Percentiles rank a stretch among this genome's conserved stretches.
Conservation (phyloP, 2,888 invertebrate genomes). For the Ellobium chinense region DNA sequence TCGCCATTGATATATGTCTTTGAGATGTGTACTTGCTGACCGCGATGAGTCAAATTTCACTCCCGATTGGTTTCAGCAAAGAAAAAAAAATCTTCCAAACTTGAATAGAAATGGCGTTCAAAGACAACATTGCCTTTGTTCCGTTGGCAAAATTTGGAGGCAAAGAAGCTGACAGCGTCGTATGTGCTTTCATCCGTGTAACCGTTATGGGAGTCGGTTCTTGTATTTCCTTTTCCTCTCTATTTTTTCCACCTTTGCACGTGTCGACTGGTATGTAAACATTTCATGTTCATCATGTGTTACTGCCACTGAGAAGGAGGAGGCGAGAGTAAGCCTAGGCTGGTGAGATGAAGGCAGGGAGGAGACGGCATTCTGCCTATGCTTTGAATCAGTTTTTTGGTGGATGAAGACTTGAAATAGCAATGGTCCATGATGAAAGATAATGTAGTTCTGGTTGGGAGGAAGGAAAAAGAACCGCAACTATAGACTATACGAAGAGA, state of each 20-base stretch:
- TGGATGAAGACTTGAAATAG: too few species aligned
- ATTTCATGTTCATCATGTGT: too few species aligned
- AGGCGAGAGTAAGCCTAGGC: too few species aligned
- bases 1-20: background rate
- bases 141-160: constrained; percentile 2
- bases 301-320: too few species aligned
- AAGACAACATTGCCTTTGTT: constrained; percentile 67
- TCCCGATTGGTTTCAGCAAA: constrained; percentile 65
- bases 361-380: too few species aligned
- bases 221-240: background rate
- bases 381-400: too few species aligned
- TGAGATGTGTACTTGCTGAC: background rate
- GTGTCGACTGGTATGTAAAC: constrained; percentile 31
- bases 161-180: background rate
- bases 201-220: background rate
- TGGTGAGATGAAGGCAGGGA: too few species aligned
- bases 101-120: constrained; percentile 75
- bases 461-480: too few species aligned
- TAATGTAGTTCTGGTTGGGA: too few species aligned
- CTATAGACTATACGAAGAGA: too few species aligned
- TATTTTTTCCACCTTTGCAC: background rate
- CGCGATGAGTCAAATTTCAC: constrained; percentile 48
- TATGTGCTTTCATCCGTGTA: background rate
- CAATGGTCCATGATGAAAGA: too few species aligned
- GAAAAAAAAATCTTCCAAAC: constrained; percentile 70